A percentile compares a stretch with the other conserved stretches of the same genome.
Conservation (phyloP, 2,797 vertebrate genomes). For the Sebastes paucispinis region DNA sequence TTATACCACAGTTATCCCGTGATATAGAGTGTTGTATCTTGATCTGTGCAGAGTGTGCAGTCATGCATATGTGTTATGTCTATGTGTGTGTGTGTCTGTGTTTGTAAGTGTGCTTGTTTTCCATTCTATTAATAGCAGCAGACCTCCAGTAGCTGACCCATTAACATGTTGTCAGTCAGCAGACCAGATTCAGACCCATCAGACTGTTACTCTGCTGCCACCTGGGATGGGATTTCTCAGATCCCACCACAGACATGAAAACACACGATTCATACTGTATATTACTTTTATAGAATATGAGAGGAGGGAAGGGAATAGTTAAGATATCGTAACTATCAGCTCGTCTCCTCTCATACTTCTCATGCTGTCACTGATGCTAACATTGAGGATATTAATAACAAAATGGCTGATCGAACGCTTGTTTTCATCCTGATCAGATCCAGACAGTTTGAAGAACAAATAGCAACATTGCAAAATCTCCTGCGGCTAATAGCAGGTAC, state of each 20-base stretch:
- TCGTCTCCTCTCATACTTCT: too few relatives aligned
- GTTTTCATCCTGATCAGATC: not conserved
- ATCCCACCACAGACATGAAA: not conserved
- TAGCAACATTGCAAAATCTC: not conserved
- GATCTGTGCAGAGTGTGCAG: not conserved
- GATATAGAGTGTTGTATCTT: not conserved
- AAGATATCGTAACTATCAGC: not conserved
- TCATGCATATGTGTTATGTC: not conserved
- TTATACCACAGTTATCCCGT: not conserved
- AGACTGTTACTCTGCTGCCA: slow-evolving; percentile 54
- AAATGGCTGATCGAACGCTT: not conserved
- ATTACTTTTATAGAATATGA: not conserved
- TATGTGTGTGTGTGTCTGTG: not conserved
- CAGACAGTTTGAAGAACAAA: not conserved
- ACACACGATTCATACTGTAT: not conserved
- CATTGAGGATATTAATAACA: not conserved
- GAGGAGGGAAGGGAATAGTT: not conserved
- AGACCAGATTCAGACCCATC: slow-evolving; percentile 66
- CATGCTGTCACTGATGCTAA: not conserved
- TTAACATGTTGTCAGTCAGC: slow-evolving; percentile 72
- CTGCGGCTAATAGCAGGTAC: not conserved
- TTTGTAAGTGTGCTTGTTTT: not conserved
- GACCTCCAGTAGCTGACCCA: slow-evolving; percentile 39
- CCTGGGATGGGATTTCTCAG: slow-evolving; percentile 57
- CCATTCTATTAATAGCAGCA: slow-evolving; percentile 50